These are phyloP conservation scores for Rachycentron canadum DNA, from an alignment of 2,797 vertebrate species.

Conservation along the genomic window DNA sequence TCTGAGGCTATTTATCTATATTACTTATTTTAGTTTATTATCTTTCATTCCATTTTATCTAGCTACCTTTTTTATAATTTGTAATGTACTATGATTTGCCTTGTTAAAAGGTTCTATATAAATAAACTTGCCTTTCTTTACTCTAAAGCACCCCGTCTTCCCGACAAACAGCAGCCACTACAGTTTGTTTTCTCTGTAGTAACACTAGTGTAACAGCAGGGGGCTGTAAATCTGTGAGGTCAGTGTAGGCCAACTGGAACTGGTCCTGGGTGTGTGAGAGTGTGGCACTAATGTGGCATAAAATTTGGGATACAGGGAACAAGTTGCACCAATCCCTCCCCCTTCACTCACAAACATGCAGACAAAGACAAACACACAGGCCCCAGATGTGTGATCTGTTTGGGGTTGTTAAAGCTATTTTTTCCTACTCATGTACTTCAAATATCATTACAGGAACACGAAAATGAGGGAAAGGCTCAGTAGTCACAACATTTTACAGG, in stretches of 20 bases:
- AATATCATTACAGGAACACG: not conserved
- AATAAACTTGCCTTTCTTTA: not conserved
- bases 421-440: not conserved
- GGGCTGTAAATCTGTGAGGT: conserved; percentile 63
- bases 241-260: conserved; percentile 47
- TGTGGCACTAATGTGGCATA: conserved; percentile 39
- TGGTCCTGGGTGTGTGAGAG: conserved; percentile 31
- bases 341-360: conserved; percentile 15
- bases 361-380: not conserved
- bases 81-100: not conserved
- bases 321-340: not conserved
- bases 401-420: not conserved
- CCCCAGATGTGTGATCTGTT: not conserved
- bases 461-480: not conserved
- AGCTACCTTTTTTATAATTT: not conserved
- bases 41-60: not conserved
- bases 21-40: too few species aligned
- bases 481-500: not conserved
- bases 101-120: not conserved
- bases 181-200: conserved; percentile 52
- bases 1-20: not conserved
- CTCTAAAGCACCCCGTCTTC: not conserved
- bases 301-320: conserved; percentile 17
- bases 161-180: too few species aligned
- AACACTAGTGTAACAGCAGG: conserved; percentile 66